Conservation (phyloP, 2,797 vertebrate species). For the Argya squamiceps region DNA sequence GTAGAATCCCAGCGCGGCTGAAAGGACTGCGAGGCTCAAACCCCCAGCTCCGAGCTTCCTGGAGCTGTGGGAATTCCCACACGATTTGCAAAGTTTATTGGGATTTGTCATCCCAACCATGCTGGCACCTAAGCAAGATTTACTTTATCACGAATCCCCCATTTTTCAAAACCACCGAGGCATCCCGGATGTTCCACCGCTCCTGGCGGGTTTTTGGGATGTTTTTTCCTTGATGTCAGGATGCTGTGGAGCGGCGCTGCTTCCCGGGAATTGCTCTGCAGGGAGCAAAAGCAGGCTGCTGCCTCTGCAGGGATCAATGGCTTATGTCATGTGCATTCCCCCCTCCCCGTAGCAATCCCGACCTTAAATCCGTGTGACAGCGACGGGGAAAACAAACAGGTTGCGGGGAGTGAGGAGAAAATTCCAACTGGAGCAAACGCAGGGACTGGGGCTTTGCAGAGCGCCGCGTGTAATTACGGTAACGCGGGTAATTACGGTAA, state of each 20-base stretch:
- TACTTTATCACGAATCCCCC: not conserved
- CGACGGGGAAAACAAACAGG: not conserved
- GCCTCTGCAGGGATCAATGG: not conserved
- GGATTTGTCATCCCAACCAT: not conserved
- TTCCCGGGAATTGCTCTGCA: not conserved
- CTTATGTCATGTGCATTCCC: not conserved
- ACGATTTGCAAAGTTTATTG: not conserved
- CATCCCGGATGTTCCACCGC: fast-evolving
- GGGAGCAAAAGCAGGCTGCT: not conserved
- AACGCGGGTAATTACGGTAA: not conserved
- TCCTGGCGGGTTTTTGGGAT: not conserved
- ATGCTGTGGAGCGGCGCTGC: not conserved
- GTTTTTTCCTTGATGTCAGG: not conserved
- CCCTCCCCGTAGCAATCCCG: not conserved
- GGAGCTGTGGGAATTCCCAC: not conserved
- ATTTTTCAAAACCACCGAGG: not conserved
- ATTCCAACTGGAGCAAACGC: not conserved
- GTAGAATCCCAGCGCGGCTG: not conserved
- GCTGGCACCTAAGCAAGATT: not conserved
- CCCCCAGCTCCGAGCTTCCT: not conserved
- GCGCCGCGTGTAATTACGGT: not conserved
- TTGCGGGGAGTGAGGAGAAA: not conserved
- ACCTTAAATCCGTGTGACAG: not conserved
- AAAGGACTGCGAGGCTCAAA: not conserved
- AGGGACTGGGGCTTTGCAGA: not conserved